Evolutionary conservation across 2,797 vertebrate genomes (phyloP), one percentile per base, ranked within the genome.

Genomic region (Mallotus villosus): DNA sequence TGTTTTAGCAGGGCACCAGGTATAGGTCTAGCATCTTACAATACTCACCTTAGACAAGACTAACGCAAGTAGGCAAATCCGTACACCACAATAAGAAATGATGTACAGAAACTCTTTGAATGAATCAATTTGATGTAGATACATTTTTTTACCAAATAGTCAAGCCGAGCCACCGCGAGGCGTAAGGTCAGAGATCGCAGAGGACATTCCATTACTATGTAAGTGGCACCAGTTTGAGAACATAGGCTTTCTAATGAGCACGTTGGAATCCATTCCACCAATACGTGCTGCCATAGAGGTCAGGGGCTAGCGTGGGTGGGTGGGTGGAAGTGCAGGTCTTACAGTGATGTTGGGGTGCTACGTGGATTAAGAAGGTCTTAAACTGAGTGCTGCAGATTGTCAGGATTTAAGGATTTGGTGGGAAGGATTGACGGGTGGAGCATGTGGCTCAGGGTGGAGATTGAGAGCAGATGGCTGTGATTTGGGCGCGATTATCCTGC

Each of bases 361-460:
- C 79, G 84, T 91, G 84, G 88, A 92, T 90, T 90, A 93, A 72
- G 77, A 65, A 83, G 83, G 46, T 83, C 60, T 66, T 89, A 92
- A 84, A 72, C 89, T 70, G 82, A 90, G 91, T 85, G 90, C 85
- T 83, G 83, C 92, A 89, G 90, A 91, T 92, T 90, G 72, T 81
- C 8, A 64, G 90, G 92, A 94, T 95, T 95, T 94, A 88, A 66
- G 86, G 93, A 94, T 95, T 94, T 93, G 90, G 77, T 24, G 27
- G 24, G 41, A 70, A 25, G 68, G 68, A 70, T 78, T 68, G 66
- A 29, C 3, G 27, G 59, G 27, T 68, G 66, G 86, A 6, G 5
- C 86, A 77, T 77, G 81, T 87, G 88, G 91, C 90, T 93, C 74
- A 81, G 87, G 24, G 62, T 34, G 84, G 92, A 90, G 91, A 93